A percentile compares a stretch with the other conserved stretches of the same genome.
Conservation (phyloP, 2,113 vertebrate genomes). For the Prionailurus viverrinus region DNA sequence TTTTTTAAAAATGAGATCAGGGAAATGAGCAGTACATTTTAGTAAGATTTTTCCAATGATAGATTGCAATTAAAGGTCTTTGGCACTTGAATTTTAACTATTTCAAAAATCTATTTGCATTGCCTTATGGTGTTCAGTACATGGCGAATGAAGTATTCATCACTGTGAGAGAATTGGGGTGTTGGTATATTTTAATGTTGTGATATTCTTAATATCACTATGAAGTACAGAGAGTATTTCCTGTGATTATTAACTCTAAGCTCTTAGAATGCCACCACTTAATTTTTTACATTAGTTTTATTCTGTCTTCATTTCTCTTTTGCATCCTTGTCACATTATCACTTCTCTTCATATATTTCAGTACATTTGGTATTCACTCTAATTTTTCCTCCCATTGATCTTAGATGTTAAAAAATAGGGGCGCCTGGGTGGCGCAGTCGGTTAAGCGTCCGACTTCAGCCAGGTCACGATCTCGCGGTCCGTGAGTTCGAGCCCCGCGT, state of each 20-base stretch:
- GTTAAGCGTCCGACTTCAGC: too few species aligned
- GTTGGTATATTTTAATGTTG: background rate
- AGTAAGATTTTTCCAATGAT: background rate
- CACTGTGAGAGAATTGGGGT: background rate
- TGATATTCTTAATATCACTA: background rate
- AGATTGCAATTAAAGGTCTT: slow-evolving; percentile 6
- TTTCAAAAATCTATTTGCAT: slow-evolving; percentile 6
- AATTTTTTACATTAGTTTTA: background rate
- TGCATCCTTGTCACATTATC: background rate
- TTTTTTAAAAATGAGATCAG: slow-evolving; percentile 33
- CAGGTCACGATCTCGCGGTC: too few species aligned
- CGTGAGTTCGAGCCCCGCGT: too few species aligned
- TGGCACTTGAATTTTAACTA: slow-evolving; percentile 37
- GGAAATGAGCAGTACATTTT: slow-evolving; percentile 39
- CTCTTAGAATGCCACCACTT: background rate
- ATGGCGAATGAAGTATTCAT: slow-evolving; percentile 11
- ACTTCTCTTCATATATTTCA: background rate
- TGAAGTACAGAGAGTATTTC: slow-evolving; percentile 34
- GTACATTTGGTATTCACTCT: background rate
- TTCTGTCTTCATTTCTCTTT: slow-evolving; percentile 31
- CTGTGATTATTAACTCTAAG: slow-evolving; percentile 50
- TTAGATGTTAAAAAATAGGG: slow-evolving; percentile 28
- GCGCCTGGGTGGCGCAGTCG: too few species aligned
- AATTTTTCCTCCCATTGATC: slow-evolving; percentile 43
- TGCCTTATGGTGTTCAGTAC: slow-evolving; percentile 9